Evolutionary conservation across 1,140 invertebrate species (phyloP), one percentile per base, ranked within the genome.

Genomic region (Homalodisca vitripennis): DNA sequence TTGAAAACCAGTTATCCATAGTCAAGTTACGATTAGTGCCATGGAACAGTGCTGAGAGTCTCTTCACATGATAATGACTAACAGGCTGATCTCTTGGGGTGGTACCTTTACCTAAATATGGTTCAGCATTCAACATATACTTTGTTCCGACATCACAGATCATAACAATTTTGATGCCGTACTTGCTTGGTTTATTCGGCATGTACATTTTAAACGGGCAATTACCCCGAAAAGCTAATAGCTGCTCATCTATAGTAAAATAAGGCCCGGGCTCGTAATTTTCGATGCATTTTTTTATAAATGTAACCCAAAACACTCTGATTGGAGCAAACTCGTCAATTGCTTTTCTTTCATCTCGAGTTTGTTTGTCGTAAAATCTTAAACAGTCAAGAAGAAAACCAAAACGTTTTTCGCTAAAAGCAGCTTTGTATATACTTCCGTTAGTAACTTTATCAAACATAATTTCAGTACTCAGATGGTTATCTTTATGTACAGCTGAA

Each of bases 331-430:
- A 48, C 66, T 73, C 74, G 67, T 72, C 72, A 1, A 46, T 26
- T 67, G 60, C 48, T 48, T 65, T 71, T 68, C 74, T 73, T 62
- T 71, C 69, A 2, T 34, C 30, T 53, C 77, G 62, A 22, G 75
- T 76, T 64, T 51, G 32, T 72, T 75, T 76, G 46, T 78, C 73
- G 70, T 80, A 76, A 70, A 80, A 78, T 34, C 78, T 69, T 2
- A 80, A 46, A 70, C 73, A 76, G 32, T 69, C 51, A 41, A 76
- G 27, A 17, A 81, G 47, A 74, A 79, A 79, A 48, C 71, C 34
- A 71, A 79, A 80, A 66, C 80, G 67, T 41, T 74, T 70, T 47
- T 47, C 14, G 32, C 69, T 73, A 76, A 80, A 79, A 17, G 57
- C 70, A 53, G 75, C 70, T 55, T 68, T 20, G 70, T 74, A 79